Base-by-base conservation (phyloP, 1,140 invertebrate species). In the Pachyrhynchus sulphureomaculatus region DNA sequence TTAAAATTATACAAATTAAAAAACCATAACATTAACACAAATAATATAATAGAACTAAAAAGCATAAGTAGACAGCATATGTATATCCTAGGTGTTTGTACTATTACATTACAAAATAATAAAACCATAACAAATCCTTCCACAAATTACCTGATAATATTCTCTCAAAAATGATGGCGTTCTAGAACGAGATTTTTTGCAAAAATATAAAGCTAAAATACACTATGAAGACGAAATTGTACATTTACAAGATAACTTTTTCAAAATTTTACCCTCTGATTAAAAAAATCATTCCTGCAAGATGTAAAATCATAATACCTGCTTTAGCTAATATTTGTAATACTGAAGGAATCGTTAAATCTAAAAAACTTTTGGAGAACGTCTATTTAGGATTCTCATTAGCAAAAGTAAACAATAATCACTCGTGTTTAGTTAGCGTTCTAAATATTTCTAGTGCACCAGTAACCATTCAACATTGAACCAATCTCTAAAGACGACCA, bases 191-290 rank as follows among this genome's bases (percentile, higher is more conserved):
- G 37, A 41, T 41, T 41, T 41, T 41, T 41, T 41, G 10, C 37
- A 41, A 41, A 41, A 41, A 41, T 41, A 41, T 41, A 41, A 41
- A 41, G 17, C 37, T 18, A 41, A 41, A 41, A 41, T 41, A 15
- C 3, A 41, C 15, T 41, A 41, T 9, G 37, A 41, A 41, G 17
- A n/a, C 3, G 37, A 41, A 41, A 41, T 4, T 18, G n/a, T 41
- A 3, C 18, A 13, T 18, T 41, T 41, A 4, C 5, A 41, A 4
- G 17, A 18, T 4, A 17, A 41, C 18, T 17, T 5, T 18, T 41
- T 41, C 17, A 13, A 41, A 41, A 41, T 41, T 13, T 18, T 41
- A 9, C 37, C 37, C 5, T 41, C 37, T 4, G 17, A 41, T 3
- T 2, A 3, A 8, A 15, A 18, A 5, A 17, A 18, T 15, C 3